Evolutionary conservation across 2,888 invertebrate species (phyloP).

Genomic region (Leptothorax acervorum): DNA sequence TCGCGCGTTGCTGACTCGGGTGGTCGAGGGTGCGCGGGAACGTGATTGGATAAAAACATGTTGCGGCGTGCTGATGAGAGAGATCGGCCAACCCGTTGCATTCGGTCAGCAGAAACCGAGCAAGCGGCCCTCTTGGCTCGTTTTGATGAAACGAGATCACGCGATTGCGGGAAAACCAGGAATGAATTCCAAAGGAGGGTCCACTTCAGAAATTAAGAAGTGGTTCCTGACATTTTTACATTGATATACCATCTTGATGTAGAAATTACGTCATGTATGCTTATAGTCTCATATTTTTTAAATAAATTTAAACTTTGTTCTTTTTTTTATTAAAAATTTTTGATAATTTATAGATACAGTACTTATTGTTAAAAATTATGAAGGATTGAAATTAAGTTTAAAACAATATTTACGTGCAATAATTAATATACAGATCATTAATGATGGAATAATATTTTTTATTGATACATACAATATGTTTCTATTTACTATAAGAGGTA

Average conservation of each 20-base stretch:
- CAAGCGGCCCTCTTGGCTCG: neutral
- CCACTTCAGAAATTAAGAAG: neutral
- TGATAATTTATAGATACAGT: neutral
- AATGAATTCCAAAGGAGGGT: neutral
- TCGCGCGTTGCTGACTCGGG: constrained; percentile 46
- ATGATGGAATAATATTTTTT: neutral
- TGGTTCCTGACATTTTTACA: neutral
- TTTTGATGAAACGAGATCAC: constrained; percentile 31
- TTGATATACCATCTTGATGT: neutral
- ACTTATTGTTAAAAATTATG: neutral
- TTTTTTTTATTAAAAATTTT: neutral
- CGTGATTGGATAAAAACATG: constrained; percentile 55
- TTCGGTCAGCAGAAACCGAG: constrained; percentile 51
- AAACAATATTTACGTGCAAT: neutral
- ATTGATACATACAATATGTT: neutral
- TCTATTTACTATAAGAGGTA: neutral
- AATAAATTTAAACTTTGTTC: neutral
- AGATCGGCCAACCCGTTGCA: constrained; percentile 48
- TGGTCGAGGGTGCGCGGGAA: constrained; percentile 21
- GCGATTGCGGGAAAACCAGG: constrained; percentile 7
- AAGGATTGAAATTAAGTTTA: neutral
- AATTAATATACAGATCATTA: neutral
- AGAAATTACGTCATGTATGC: neutral
- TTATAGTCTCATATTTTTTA: neutral
- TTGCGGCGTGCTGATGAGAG: constrained; percentile 44